A percentile compares a stretch with the other conserved stretches of the same genome.
phyloP scores from a whole-genome alignment of 2,113 vertebrate species.

The Malurus alboscapulatus region DNA sequence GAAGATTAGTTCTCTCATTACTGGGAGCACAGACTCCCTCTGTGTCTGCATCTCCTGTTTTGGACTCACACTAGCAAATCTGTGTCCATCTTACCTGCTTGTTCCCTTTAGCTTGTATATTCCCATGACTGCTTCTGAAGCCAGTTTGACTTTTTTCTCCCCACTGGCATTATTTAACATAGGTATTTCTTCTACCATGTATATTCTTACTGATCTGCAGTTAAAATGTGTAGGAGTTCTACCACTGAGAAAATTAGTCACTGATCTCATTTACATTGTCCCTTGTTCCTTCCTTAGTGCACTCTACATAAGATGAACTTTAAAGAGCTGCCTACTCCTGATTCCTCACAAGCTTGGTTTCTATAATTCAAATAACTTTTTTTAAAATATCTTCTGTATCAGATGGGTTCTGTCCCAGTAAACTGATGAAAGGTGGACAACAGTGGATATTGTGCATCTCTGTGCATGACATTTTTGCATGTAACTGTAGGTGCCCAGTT shows the following conservation, averaged over 20 bases:
- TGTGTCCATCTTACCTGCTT: neutral
- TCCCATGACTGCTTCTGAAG: neutral
- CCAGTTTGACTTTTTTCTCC: neutral
- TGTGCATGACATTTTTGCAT: neutral
- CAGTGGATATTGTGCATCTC: neutral
- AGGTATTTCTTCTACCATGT: neutral
- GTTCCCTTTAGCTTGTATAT: neutral
- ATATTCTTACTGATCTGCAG: neutral
- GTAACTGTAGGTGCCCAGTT: neutral
- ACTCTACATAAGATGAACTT: constrained; percentile 4
- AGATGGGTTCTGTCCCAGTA: neutral
- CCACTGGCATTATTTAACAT: neutral
- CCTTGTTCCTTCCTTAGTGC: neutral
- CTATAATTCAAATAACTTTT: neutral
- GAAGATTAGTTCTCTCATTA: neutral
- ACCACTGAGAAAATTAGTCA: constrained; percentile 48
- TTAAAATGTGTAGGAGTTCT: constrained; percentile 44
- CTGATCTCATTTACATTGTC: constrained; percentile 41
- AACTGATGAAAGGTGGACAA: neutral
- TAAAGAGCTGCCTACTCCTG: constrained; percentile 16
- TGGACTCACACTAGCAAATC: neutral
- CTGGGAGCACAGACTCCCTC: neutral
- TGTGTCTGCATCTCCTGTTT: neutral
- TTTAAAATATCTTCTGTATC: neutral
- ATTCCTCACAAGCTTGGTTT: neutral